Conservation (phyloP, 2,888 invertebrate genomes). For the Eupsilia transversa region DNA sequence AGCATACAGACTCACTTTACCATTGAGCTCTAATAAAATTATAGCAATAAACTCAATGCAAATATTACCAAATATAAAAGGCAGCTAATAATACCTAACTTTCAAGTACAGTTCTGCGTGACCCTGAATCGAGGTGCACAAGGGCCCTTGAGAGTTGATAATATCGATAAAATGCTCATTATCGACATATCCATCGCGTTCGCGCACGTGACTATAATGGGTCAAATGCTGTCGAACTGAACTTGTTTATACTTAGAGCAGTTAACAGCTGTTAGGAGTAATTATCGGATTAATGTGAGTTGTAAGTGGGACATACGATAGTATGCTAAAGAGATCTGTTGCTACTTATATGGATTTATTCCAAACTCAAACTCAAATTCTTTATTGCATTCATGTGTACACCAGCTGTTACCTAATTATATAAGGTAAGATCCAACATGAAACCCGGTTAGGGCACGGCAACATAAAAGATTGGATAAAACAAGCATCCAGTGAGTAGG, state of each 20-base stretch:
- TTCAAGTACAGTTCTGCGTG: slow-evolving; percentile 36
- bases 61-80: neutral
- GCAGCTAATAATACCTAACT: neutral
- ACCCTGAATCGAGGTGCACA: slow-evolving; percentile 47
- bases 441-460: too few species aligned
- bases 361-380: too few species aligned
- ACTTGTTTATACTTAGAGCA: slow-evolving; percentile 1
- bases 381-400: too few species aligned
- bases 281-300: slow-evolving; percentile 20
- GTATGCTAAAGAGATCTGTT: too few species aligned
- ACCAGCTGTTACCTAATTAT: too few species aligned
- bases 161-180: slow-evolving; percentile 58
- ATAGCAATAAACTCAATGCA: neutral
- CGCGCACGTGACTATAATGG: slow-evolving; percentile 29
- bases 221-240: slow-evolving; percentile 29
- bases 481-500: too few species aligned
- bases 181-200: slow-evolving; percentile 44
- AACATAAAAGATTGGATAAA: too few species aligned
- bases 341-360: too few species aligned
- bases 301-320: too few species aligned
- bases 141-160: slow-evolving; percentile 48
- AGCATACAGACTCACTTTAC: neutral
- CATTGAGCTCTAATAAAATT: neutral
- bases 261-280: slow-evolving; percentile 16
- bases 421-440: too few species aligned